Percentiles rank a stretch among this genome's conserved stretches.
phyloP scores from a whole-genome alignment of 37 sponge, comb jelly and placozoan species.

The Mnemiopsis leidyi region DNA sequence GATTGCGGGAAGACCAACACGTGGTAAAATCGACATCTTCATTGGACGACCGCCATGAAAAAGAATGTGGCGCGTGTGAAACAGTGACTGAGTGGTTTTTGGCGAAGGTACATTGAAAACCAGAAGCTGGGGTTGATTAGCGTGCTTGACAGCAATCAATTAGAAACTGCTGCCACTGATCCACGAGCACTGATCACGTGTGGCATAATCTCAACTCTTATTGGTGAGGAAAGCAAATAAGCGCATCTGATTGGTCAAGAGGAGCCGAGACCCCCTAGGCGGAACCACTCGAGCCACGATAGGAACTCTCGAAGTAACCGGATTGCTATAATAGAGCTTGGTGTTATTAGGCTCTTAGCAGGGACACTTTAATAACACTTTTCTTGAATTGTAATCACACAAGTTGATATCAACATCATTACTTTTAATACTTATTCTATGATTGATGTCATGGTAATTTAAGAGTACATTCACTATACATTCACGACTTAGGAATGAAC shows the following conservation, averaged over 20 bases:
- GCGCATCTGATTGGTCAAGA: background rate
- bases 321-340: background rate
- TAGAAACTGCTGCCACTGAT: background rate
- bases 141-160: conserved; percentile 43
- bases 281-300: background rate
- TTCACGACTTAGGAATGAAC: too few relatives aligned
- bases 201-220: background rate
- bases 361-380: too few relatives aligned
- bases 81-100: conserved; percentile 22
- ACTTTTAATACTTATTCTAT: too few relatives aligned
- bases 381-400: too few relatives aligned
- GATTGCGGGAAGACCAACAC: background rate
- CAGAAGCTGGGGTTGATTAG: background rate
- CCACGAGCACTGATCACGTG: background rate
- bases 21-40: background rate
- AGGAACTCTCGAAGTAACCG: background rate
- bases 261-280: background rate
- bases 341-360: background rate
- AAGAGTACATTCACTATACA: too few relatives aligned
- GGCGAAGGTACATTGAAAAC: conserved; percentile 13
- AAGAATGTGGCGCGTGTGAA: background rate
- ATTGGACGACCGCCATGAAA: background rate
- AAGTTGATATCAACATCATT: too few relatives aligned
- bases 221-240: background rate
- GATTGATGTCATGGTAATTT: too few relatives aligned